Percentiles rank a stretch among this genome's conserved stretches.
phyloP scores from a whole-genome alignment of 2,888 invertebrate genomes.

The Drosophila neutralis region DNA sequence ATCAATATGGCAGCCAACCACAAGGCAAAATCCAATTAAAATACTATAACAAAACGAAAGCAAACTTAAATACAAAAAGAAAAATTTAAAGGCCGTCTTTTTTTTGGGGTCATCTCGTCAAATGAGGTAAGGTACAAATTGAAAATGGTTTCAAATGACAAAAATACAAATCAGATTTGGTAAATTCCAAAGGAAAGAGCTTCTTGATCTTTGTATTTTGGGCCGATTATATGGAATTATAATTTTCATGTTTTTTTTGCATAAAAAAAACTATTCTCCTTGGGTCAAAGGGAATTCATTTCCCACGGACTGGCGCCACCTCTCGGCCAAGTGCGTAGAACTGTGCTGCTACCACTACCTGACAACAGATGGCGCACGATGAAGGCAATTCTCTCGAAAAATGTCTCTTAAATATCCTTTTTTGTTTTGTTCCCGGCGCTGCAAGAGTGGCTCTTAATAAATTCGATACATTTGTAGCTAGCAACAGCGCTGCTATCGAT shows the following conservation, averaged over 20 bases:
- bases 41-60: constrained; percentile 50
- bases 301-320: constrained; percentile 22
- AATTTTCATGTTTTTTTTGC: not conserved
- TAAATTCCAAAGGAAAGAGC: not conserved
- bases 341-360: not conserved
- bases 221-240: not conserved
- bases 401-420: constrained; percentile 25
- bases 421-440: not conserved
- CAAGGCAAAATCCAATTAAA: constrained; percentile 47
- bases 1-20: constrained; percentile 42
- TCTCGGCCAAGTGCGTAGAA: not conserved
- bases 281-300: no score
- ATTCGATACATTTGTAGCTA: constrained; percentile 11
- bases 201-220: not conserved
- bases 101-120: not conserved
- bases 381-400: not conserved
- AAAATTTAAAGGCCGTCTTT: constrained; percentile 37
- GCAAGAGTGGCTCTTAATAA: constrained; percentile 1
- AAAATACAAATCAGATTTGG: not conserved
- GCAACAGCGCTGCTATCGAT: constrained; percentile 29
- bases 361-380: constrained; percentile 27
- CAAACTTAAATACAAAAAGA: constrained; percentile 41
- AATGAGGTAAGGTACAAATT: not conserved
- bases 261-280: no score
- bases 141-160: not conserved